Base-by-base conservation (phyloP, 2,113 vertebrate species). In the Indri indri region DNA sequence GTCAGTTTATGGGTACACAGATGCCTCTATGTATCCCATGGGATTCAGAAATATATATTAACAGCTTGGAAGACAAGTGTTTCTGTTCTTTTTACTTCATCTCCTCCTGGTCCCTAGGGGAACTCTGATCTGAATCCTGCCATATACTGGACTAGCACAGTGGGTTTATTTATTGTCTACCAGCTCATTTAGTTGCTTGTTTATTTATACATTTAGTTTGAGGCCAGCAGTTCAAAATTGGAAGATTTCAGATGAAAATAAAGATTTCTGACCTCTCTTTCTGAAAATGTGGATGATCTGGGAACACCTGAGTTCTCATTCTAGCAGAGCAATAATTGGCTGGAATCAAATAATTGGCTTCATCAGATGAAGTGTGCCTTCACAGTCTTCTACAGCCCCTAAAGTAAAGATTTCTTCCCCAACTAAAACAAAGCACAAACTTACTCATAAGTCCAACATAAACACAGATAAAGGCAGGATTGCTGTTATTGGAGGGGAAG, bases 201-300 rank as follows among this genome's bases (percentile, higher is more conserved):
- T 88, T 88, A 54, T 65, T 70, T 71, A 57, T n/a, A 54, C 68
- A 77, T 63, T 73, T 87, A 61, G 37, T 91, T 88, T 77, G 18
- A 93, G 10, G 3, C 7, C 0, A 63, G 47, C 13, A 40, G n/a
- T 82, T 77, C 18, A 54, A 22, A 74, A 52, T 13, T 85, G 25
- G 16, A 63, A 47, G 6, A 65, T 90, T 89, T 59, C 23, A 25
- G 11, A 37, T 68, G 14, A 79, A 90, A 93, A 91, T 45, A 91
- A 91, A 88, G 20, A 80, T 47, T 74, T 86, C 32, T 83, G 20
- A 32, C 2, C 84, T 84, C 22, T 91, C 20, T 82, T 57, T 57
- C 54, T 88, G 45, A 83, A 83, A 81, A 84, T 30, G 59, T n/a
- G 2, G 6, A 42, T 52, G 22, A 52, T 30, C 45, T 94, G 23